Base-by-base conservation (phyloP, 2,888 invertebrate genomes). In the Stenurella melanura region DNA sequence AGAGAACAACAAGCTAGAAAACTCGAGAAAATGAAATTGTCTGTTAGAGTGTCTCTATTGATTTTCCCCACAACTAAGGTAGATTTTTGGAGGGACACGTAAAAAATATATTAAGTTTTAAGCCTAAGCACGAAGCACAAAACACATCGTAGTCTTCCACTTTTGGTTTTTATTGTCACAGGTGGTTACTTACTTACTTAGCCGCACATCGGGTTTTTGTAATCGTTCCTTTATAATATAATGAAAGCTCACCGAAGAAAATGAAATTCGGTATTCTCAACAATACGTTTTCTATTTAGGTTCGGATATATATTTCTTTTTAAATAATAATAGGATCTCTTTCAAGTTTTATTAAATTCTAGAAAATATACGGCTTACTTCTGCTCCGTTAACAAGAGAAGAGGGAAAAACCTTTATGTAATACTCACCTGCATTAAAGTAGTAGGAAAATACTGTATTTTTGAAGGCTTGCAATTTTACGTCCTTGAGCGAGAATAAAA, bases 41-140 rank as follows among this genome's bases (percentile, higher is more conserved):
- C 17, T 17, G 61, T 17, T 50, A 50, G 6, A 50, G 12, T 50
- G 15, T 18, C 18, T 34, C 18, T 30, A 34, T 61, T 30, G 61
- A 61, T 61, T 30, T 17, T 34, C 17, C n/a, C 50, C n/a, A n/a
- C 61, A 61, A 34, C 61, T 61, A 34, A 30, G 61, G 34, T 10
- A 17, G 7, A 10, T 61, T 6, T 30, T 17, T 61, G 17, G 30
- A 18, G 61, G 61, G 34, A 34, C 61, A 17, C 61, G 17, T n/a
- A 26, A 61, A 61, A 61, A 61, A 61, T 30, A 61, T 21, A 61
- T 61, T 21, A 61, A 30, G 61, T 61, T 61, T 34, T 34, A 61
- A 30, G 61, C 30, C 30, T 60, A 61, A 34, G 9, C 61, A 26
- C 34, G 26, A n/a, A 50, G 50, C 50, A n/a, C 50, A 50, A 61